Percentiles rank a stretch among this genome's conserved stretches.
Evolutionary conservation across 2,113 vertebrate species (phyloP).

Genomic region (Pelobates fuscus): DNA sequence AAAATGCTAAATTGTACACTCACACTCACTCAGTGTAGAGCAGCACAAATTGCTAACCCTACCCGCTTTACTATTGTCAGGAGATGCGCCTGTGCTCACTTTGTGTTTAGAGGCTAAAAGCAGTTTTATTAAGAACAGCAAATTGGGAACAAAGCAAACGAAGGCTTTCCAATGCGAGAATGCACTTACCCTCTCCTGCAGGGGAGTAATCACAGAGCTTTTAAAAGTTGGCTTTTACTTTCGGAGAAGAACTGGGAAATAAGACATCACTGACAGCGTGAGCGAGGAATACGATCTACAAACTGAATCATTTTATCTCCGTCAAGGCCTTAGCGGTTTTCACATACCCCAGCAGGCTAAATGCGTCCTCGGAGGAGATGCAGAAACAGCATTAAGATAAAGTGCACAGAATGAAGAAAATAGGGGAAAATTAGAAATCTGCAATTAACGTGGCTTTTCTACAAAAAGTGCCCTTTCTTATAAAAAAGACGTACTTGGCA

Average conservation of each 20-base stretch:
- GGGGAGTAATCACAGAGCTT: slow-evolving; percentile 15
- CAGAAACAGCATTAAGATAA: slow-evolving; percentile 5
- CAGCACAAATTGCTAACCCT: too few species aligned
- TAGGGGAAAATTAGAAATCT: background rate
- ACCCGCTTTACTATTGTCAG: too few species aligned
- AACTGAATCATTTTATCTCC: background rate
- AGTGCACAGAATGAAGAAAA: background rate
- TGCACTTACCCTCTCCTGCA: background rate
- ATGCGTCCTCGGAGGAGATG: background rate
- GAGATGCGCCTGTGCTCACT: background rate
- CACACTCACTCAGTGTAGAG: too few species aligned
- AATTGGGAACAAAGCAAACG: slow-evolving; percentile 25
- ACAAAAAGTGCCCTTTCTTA: too few species aligned
- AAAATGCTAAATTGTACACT: too few species aligned
- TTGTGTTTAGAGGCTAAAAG: slow-evolving; percentile 32
- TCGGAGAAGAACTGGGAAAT: slow-evolving; percentile 1
- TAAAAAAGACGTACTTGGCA: background rate
- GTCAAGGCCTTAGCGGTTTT: background rate
- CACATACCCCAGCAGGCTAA: background rate
- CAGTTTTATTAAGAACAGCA: slow-evolving; percentile 1
- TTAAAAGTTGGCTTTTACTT: slow-evolving; percentile 1
- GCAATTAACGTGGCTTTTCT: background rate
- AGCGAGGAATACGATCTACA: background rate
- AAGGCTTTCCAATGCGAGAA: background rate
- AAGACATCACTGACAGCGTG: background rate